Evolutionary conservation across 2,888 invertebrate species (phyloP).

Genomic region (Rhagonycha fulva): DNA sequence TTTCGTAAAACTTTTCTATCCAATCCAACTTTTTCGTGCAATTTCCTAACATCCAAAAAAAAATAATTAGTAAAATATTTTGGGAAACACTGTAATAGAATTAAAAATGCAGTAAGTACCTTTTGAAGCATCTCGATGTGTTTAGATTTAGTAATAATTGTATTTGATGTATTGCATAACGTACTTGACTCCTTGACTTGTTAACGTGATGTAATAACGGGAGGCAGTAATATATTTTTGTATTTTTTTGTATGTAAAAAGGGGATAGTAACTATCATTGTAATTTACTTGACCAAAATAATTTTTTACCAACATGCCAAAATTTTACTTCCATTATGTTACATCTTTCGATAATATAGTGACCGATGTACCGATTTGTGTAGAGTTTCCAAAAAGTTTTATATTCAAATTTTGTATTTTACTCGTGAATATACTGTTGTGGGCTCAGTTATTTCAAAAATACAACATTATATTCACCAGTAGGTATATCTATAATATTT

Average conservation of each 20-base stretch:
- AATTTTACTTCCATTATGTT: slow-evolving; percentile 27
- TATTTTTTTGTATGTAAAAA: slow-evolving; percentile 51
- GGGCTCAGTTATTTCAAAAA: neutral
- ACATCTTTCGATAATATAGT: slow-evolving; percentile 5
- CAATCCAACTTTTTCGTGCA: neutral
- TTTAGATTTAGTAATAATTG: slow-evolving; percentile 11
- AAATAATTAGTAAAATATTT: neutral
- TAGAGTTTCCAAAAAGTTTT: neutral
- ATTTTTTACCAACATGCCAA: slow-evolving; percentile 23
- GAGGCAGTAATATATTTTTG: slow-evolving; percentile 52
- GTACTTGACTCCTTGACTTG: slow-evolving; percentile 26
- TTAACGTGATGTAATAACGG: slow-evolving; percentile 30
- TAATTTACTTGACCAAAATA: slow-evolving; percentile 35
- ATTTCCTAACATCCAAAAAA: neutral
- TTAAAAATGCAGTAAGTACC: slow-evolving; percentile 18
- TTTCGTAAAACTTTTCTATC: neutral
- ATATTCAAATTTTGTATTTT: slow-evolving; percentile 13
- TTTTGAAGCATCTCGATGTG: slow-evolving; percentile 28
- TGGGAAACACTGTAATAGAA: slow-evolving; percentile 2
- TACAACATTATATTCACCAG: slow-evolving; percentile 8
- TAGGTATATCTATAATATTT: neutral
- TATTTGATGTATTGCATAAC: slow-evolving; percentile 25
- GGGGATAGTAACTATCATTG: slow-evolving; percentile 35
- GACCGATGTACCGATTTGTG: neutral
- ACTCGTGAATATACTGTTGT: slow-evolving; percentile 1